Percentiles rank a stretch among this genome's conserved stretches.
These are phyloP conservation scores for Diglossa cyanea DNA, from an alignment of 2,797 vertebrate genomes.

Conservation along the genomic window DNA sequence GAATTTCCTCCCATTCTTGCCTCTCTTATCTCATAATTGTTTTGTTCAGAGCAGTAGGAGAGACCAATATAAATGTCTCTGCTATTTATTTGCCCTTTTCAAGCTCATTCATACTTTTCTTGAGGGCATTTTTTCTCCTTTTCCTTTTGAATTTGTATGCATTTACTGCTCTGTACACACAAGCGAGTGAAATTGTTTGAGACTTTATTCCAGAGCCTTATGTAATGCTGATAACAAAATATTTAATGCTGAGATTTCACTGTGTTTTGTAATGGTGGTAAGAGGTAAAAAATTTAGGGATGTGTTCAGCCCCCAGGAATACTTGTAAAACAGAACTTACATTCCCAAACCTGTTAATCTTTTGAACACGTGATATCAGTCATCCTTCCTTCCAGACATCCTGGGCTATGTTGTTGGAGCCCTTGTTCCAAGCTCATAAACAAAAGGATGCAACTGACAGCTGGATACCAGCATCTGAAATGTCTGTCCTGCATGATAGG, in stretches of 20 bases:
- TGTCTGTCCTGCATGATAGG: not conserved
- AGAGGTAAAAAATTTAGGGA: not conserved
- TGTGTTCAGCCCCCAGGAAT: not conserved
- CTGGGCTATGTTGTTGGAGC: not conserved
- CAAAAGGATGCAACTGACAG: not conserved
- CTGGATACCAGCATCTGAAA: not conserved
- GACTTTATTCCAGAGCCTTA: constrained; percentile 63
- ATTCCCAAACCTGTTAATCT: not conserved
- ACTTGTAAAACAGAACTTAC: not conserved
- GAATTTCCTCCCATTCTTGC: constrained; percentile 76
- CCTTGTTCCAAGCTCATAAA: not conserved
- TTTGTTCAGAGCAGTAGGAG: constrained; percentile 78
- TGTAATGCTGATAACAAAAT: constrained; percentile 30
- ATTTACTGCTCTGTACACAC: constrained; percentile 53
- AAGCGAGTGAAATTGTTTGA: constrained; percentile 38
- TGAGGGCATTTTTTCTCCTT: constrained; percentile 65
- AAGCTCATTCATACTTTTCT: constrained; percentile 75
- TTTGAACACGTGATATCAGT: not conserved
- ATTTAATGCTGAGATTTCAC: constrained; percentile 32
- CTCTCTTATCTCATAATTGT: constrained; percentile 83
- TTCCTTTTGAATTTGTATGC: constrained; percentile 62
- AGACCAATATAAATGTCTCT: constrained; percentile 76
- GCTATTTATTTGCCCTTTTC: constrained; percentile 76
- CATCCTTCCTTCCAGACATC: not conserved
- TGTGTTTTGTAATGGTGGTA: not conserved